Evolutionary conservation across 2,113 vertebrate genomes (phyloP).

Genomic region (Perca schrenkii): DNA sequence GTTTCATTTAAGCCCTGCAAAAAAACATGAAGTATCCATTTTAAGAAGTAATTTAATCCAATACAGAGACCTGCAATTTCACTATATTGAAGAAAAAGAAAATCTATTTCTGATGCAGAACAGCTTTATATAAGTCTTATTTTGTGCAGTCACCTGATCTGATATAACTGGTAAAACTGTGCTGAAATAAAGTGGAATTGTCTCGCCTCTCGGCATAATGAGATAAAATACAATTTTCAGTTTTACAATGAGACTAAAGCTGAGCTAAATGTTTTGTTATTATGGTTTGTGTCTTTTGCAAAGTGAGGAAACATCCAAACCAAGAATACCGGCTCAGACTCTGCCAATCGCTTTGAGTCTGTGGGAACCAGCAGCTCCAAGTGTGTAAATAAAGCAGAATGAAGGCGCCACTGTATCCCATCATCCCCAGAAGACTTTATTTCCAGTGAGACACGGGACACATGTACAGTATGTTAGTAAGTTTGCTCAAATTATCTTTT

Average conservation of each 20-base stretch:
- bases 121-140: not conserved
- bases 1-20: conserved; percentile 44
- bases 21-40: conserved; percentile 11
- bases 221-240: not conserved
- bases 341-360: not conserved
- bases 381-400: not conserved
- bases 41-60: conserved; percentile 15
- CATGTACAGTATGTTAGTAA: not conserved
- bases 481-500: not conserved
- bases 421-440: not conserved
- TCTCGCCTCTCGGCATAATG: not conserved
- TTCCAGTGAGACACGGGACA: not conserved
- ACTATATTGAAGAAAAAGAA: not conserved
- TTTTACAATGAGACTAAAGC: not conserved
- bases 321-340: not conserved
- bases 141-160: not conserved
- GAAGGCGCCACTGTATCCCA: not conserved
- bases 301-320: not conserved
- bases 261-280: not conserved
- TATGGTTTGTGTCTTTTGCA: conserved; percentile 16
- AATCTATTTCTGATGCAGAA: not conserved
- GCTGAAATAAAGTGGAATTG: not conserved
- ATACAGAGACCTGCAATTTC: not conserved
- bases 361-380: conserved; percentile 3
- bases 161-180: not conserved